A percentile compares a stretch with the other conserved stretches of the same genome.
Conservation (phyloP, 2,888 invertebrate species). For the Pollenia angustigena region DNA sequence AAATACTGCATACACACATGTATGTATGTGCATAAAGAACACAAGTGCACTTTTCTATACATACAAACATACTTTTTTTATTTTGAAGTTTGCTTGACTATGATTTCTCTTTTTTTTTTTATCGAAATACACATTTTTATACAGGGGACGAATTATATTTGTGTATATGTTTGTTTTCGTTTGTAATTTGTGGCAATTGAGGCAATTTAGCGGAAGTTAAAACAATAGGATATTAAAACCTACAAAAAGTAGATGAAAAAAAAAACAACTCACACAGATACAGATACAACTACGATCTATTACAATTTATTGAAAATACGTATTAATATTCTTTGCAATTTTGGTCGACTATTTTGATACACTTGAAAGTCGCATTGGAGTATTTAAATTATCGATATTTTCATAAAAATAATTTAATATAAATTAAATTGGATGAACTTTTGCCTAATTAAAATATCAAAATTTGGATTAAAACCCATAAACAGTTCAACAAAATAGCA, state of each 20-base stretch:
- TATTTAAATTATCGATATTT: background rate
- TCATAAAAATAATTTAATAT: too few relatives aligned
- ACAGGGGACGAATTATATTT: background rate
- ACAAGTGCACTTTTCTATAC: background rate
- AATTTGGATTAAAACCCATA: too few relatives aligned
- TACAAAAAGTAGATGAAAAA: conserved; percentile 21
- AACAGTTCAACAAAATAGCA: too few relatives aligned
- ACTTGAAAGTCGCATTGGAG: background rate
- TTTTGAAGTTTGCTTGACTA: background rate
- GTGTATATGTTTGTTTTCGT: conserved; percentile 50
- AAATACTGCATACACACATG: background rate
- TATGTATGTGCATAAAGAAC: too few relatives aligned
- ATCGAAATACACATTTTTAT: background rate
- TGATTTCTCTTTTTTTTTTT: background rate
- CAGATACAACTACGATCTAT: conserved; percentile 31
- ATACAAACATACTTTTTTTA: conserved; percentile 1
- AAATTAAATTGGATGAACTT: too few relatives aligned
- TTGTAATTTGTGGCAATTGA: conserved; percentile 72
- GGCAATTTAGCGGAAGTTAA: conserved; percentile 73
- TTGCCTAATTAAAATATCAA: too few relatives aligned
- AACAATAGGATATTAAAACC: conserved; percentile 64
- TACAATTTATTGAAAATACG: conserved; percentile 24
- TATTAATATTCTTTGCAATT: background rate
- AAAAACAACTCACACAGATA: background rate
- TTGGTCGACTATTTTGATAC: background rate